Base-by-base conservation (phyloP, 2,113 vertebrate genomes). In the Gambusia affinis region DNA sequence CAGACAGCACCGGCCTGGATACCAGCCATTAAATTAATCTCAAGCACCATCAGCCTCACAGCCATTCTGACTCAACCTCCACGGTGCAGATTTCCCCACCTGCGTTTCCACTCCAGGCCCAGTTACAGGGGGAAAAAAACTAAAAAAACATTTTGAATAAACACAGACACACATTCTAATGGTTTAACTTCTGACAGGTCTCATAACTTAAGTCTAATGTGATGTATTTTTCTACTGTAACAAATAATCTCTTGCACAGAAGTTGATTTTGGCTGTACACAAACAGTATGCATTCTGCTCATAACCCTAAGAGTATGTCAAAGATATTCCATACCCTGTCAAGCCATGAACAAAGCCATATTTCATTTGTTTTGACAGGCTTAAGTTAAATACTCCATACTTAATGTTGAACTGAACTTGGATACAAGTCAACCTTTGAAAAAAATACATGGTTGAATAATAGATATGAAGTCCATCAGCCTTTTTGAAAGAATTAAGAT, bases 1-100 rank as follows among this genome's bases (percentile, higher is more conserved):
- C 69, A 63, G 78, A 85, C 79, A 68, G 77, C 76, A 60, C 78
- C 54, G 17, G 22, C 66, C 88, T 88, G 86, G 88, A 83, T 14
- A 60, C 80, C 47, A 4, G 81, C 88, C 85, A 76, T 88, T 84
- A 78, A 73, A 84, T 91, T 89, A 87, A 87, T 90, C 84, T 88
- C 66, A 73, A 64, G 71, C 75, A 60, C 64, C 74, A 82, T 89
- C 84, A 77, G 67, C 79, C 71, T 73, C 75, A 42, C 71, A 64
- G 67, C 68, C 70, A 60, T 70, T 82, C 44, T 72, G 74, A 81
- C 62, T 84, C 73, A 75, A 64, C 33, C 72, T 2, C 69, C 66
- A 72, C 1, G 47, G 51, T n/a, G 72, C 51, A 70, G 42, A 82
- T 80, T 85, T 83, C 81, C 76, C 86, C 84, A 90, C 87, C 85